These are phyloP conservation scores for Sylvilagus bachmani DNA, from an alignment of 2,113 vertebrate species.

Conservation along the genomic window DNA sequence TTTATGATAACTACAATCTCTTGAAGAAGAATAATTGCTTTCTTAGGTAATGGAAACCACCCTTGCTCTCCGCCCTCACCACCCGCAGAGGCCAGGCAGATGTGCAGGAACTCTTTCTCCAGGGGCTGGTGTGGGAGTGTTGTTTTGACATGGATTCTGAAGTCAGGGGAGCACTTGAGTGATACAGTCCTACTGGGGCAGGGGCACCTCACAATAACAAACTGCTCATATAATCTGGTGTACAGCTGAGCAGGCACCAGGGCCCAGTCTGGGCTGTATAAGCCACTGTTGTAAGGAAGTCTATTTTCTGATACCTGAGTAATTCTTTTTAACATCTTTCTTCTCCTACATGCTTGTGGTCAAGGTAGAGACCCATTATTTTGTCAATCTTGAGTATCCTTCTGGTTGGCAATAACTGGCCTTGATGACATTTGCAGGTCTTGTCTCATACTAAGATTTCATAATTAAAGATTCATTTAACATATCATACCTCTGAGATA, in stretches of 20 bases:
- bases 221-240: neutral
- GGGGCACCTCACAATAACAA: neutral
- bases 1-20: neutral
- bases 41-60: neutral
- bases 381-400: neutral
- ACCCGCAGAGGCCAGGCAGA: neutral
- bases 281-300: neutral
- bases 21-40: neutral
- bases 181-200: neutral
- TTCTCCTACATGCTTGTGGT: neutral
- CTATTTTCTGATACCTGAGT: neutral
- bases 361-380: neutral
- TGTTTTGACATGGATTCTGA: neutral
- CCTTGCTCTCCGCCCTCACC: too few species aligned
- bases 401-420: constrained; percentile 21
- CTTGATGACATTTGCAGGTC: neutral
- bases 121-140: fast-evolving
- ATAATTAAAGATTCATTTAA: neutral
- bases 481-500: neutral
- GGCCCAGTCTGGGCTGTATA: neutral
- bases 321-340: neutral
- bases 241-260: neutral
- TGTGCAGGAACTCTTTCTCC: neutral
- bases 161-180: neutral
- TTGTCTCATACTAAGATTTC: neutral